Evolutionary conservation across 1,140 invertebrate genomes (phyloP).

Genomic region (Dicyema japonicum): DNA sequence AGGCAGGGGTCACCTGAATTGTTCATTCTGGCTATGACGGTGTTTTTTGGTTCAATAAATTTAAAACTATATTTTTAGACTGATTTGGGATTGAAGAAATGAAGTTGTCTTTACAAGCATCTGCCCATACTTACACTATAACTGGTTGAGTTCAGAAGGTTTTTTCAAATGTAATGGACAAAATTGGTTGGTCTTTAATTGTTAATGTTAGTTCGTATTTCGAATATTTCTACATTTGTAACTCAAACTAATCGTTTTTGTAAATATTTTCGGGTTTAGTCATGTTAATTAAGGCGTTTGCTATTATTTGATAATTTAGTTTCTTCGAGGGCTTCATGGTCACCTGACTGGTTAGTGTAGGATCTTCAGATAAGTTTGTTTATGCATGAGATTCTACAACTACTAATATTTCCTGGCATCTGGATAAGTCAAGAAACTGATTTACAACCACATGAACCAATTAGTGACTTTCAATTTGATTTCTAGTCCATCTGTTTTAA

Average conservation of each 20-base stretch:
- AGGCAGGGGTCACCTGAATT: too few relatives aligned
- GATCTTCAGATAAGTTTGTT: slow-evolving; percentile 67
- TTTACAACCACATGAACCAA: too few relatives aligned
- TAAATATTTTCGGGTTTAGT: slow-evolving; percentile 62
- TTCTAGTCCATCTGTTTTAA: slow-evolving; percentile 56
- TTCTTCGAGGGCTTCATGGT: slow-evolving; percentile 57
- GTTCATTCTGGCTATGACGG: too few relatives aligned
- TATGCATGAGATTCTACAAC: slow-evolving; percentile 77
- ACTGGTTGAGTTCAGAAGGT: slow-evolving; percentile 78
- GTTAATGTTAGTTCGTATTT: slow-evolving; percentile 24
- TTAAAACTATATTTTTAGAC: too few relatives aligned
- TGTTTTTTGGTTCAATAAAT: too few relatives aligned
- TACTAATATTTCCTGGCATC: slow-evolving; percentile 63
- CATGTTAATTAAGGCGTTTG: slow-evolving; percentile 83
- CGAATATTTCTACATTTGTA: slow-evolving; percentile 35
- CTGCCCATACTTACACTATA: slow-evolving; percentile 59
- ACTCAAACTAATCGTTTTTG: slow-evolving; percentile 47
- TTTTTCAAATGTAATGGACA: slow-evolving; percentile 91
- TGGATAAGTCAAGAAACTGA: too few relatives aligned
- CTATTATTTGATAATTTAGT: slow-evolving; percentile 19
- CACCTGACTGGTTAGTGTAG: slow-evolving; percentile 43
- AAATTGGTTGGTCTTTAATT: slow-evolving; percentile 26
- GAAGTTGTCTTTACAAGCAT: slow-evolving; percentile 54
- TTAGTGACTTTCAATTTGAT: slow-evolving; percentile 23
- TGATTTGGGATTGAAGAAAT: slow-evolving; percentile 49